Conservation (phyloP, 2,888 invertebrate species). For the Sthenelais limicola region DNA sequence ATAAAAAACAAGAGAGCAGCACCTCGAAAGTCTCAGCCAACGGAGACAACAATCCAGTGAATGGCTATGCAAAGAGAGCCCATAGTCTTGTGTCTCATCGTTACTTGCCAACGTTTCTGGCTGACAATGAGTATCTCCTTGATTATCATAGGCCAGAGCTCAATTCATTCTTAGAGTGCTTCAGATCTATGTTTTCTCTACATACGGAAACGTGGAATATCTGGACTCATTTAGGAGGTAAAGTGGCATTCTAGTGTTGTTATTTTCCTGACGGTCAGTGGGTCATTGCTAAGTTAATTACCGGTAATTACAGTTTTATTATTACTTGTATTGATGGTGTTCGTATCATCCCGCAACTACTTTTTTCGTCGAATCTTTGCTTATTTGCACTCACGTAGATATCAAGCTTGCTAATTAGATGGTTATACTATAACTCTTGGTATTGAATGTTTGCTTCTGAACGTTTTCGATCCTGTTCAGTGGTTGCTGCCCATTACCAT, state of each 20-base stretch:
- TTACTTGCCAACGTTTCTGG: constrained; percentile 90
- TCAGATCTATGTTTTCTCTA: constrained; percentile 94
- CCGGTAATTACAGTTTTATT: neutral
- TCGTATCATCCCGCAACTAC: neutral
- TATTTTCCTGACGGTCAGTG: neutral
- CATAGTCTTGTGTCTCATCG: constrained; percentile 86
- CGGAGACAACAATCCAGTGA: too few relatives aligned
- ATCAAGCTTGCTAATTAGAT: too few relatives aligned
- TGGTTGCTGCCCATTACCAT: too few relatives aligned
- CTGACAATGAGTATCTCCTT: constrained; percentile 95
- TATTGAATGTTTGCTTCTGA: too few relatives aligned
- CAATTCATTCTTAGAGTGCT: constrained; percentile 93
- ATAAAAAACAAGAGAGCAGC: too few relatives aligned
- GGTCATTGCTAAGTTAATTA: neutral
- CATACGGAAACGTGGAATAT: constrained; percentile 99
- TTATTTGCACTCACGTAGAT: too few relatives aligned
- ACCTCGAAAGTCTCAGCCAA: too few relatives aligned
- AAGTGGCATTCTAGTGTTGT: constrained; percentile 4
- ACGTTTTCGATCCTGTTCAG: too few relatives aligned
- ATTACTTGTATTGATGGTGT: neutral
- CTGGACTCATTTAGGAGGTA: constrained; percentile 91
- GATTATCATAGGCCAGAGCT: constrained; percentile 94
- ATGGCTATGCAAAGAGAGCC: too few relatives aligned
- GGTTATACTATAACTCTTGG: too few relatives aligned
- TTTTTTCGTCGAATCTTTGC: neutral